A percentile compares a stretch with the other conserved stretches of the same genome.
phyloP scores from a whole-genome alignment of 2,113 vertebrate species.

The Ibidorhyncha struthersii region DNA sequence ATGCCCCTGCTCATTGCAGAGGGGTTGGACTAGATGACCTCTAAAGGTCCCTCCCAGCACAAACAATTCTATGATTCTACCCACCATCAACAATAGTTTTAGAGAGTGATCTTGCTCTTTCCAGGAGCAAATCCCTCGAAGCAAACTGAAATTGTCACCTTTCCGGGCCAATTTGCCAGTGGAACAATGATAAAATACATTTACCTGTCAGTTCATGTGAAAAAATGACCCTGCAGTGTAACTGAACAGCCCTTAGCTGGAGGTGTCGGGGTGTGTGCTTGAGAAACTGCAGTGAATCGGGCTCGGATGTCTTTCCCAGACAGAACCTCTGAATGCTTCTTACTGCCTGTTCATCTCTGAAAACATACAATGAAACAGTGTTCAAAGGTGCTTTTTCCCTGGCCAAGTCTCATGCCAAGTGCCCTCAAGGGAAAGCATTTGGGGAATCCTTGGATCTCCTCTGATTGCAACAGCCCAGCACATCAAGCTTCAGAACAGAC shows the following conservation, averaged over 20 bases:
- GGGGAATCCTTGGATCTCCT: slow-evolving; percentile 36
- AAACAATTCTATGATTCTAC: neutral
- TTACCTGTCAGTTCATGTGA: neutral
- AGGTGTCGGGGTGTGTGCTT: neutral
- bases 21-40: neutral
- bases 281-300: neutral
- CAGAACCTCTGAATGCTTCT: neutral
- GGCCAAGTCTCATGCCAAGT: neutral
- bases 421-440: neutral
- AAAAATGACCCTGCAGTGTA: neutral
- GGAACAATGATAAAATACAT: neutral
- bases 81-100: neutral
- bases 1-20: neutral
- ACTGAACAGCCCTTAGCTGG: neutral
- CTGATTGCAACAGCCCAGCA: neutral
- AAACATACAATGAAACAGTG: neutral
- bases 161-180: neutral
- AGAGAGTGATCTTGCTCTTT: neutral
- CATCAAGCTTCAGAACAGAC: neutral
- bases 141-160: neutral
- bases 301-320: neutral
- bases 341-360: neutral
- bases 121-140: neutral
- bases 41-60: neutral
- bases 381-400: neutral